A percentile compares a stretch with the other conserved stretches of the same genome.
These are phyloP conservation scores for Spilogale gracilis DNA, from an alignment of 2,113 vertebrate genomes.

Conservation along the genomic window DNA sequence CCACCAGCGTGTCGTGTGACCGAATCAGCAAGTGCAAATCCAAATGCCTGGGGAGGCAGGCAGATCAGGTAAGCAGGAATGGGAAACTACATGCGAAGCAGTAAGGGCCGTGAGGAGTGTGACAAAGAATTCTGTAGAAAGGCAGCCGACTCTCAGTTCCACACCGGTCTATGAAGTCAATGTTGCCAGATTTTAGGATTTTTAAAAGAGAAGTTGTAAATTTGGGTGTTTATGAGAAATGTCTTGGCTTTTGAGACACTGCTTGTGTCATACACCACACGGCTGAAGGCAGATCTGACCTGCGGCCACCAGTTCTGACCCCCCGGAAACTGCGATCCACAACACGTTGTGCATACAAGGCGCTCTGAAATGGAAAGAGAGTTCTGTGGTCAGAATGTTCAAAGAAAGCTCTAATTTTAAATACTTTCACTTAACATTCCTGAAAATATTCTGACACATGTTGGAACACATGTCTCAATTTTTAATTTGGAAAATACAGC, in stretches of 20 bases:
- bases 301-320: not conserved
- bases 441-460: not conserved
- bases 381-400: not conserved
- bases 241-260: not conserved
- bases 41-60: not conserved
- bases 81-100: not conserved
- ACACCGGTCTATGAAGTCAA: not conserved
- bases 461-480: not conserved
- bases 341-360: not conserved
- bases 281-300: not conserved
- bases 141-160: not conserved
- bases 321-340: not conserved
- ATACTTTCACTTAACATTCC: not conserved
- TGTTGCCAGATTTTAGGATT: not conserved
- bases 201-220: conserved; percentile 36
- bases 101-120: accelerated
- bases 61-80: not conserved
- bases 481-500: conserved; percentile 54
- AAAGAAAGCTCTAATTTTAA: conserved; percentile 2
- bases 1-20: not conserved
- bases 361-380: not conserved
- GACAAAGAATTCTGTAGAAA: not conserved
- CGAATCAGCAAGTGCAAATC: not conserved
- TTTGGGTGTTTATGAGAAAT: not conserved
- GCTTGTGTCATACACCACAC: not conserved